These are phyloP conservation scores for Paramormyrops hopkinsi DNA, from an alignment of 2,797 vertebrate genomes.

Conservation along the genomic window DNA sequence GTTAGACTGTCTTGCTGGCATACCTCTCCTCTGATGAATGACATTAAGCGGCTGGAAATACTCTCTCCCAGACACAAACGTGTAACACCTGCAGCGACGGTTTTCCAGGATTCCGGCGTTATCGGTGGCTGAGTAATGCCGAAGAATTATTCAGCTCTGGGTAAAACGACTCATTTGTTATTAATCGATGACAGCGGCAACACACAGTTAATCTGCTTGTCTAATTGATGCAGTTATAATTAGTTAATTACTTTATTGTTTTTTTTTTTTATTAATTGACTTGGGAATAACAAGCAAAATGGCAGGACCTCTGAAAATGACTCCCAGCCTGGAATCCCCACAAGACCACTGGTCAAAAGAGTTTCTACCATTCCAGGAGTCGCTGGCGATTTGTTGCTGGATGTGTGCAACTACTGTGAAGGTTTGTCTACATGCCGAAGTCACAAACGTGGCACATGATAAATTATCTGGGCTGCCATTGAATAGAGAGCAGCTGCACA, in stretches of 20 bases:
- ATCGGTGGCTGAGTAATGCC: not conserved
- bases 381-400: not conserved
- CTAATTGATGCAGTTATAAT: not conserved
- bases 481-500: not conserved
- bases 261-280: not conserved
- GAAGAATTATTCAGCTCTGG: not conserved
- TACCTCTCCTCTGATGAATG: slow-evolving; percentile 17
- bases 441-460: not conserved
- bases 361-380: not conserved
- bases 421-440: not conserved
- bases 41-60: slow-evolving; percentile 2
- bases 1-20: slow-evolving; percentile 12
- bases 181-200: not conserved
- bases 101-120: not conserved
- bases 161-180: not conserved
- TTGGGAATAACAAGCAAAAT: not conserved
- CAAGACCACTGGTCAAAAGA: not conserved
- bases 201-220: not conserved
- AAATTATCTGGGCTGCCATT: not conserved
- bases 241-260: not conserved
- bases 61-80: slow-evolving; percentile 1
- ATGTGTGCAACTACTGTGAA: not conserved
- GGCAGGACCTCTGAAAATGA: not conserved
- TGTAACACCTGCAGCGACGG: not conserved
- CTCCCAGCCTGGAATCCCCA: not conserved